phyloP scores from a whole-genome alignment of 2,797 vertebrate genomes.

The Chaenodraco wilsoni region DNA sequence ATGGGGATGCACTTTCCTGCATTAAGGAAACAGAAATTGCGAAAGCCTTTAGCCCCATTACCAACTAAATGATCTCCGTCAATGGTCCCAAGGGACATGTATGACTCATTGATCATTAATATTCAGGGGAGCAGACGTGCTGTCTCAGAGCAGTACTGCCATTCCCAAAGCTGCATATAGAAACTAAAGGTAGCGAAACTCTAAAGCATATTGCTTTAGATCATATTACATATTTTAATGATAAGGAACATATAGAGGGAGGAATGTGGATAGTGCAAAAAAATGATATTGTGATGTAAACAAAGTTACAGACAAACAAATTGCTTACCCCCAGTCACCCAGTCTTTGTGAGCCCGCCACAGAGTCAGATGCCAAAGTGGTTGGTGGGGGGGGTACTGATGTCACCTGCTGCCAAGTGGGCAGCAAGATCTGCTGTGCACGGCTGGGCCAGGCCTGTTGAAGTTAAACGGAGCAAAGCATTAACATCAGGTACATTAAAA shows the following conservation, averaged over 20 bases:
- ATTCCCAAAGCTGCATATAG: conserved; percentile 30
- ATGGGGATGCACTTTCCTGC: conserved; percentile 94
- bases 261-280: not conserved
- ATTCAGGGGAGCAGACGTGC: conserved; percentile 62
- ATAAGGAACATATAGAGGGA: not conserved
- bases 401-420: conserved; percentile 96
- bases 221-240: conserved; percentile 4
- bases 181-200: conserved; percentile 39
- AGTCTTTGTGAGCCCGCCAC: conserved; percentile 94
- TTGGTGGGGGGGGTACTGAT: conserved; percentile 87
- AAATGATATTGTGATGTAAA: conserved; percentile 10
- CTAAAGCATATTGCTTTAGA: conserved; percentile 1
- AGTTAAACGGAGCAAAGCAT: conserved; percentile 21
- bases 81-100: conserved; percentile 55
- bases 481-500: conserved; percentile 7
- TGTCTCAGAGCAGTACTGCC: conserved; percentile 37
- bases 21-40: conserved; percentile 67
- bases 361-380: conserved; percentile 90
- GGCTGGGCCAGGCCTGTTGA: conserved; percentile 91
- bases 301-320: conserved; percentile 16
- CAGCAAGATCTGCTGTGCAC: conserved; percentile 93
- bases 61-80: conserved; percentile 59
- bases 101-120: conserved; percentile 77
- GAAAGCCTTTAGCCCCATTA: conserved; percentile 65
- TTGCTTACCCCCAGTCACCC: conserved; percentile 95